A percentile compares a stretch with the other conserved stretches of the same genome.
phyloP scores from a whole-genome alignment of 2,797 vertebrate genomes.

The Danio choprae region DNA sequence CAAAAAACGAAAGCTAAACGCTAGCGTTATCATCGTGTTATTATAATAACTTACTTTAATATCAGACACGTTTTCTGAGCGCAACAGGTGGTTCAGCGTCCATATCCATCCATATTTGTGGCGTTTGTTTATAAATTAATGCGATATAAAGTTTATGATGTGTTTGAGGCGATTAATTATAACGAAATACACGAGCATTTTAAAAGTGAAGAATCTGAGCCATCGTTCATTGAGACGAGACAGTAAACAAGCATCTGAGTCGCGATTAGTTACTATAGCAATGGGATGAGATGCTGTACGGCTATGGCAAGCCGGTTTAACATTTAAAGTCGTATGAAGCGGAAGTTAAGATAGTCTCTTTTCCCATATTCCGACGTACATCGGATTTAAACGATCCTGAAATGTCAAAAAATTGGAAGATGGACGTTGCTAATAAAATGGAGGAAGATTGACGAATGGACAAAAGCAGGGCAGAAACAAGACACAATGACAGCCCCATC shows the following conservation, averaged over 20 bases:
- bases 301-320: too few relatives aligned
- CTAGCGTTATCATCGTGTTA: neutral
- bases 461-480: too few relatives aligned
- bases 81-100: slow-evolving; percentile 21
- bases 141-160: neutral
- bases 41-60: slow-evolving; percentile 42
- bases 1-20: neutral
- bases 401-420: too few relatives aligned
- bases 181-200: neutral
- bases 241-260: slow-evolving; percentile 61
- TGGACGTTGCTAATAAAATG: too few relatives aligned
- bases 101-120: neutral
- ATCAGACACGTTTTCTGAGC: slow-evolving; percentile 14
- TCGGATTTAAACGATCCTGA: too few relatives aligned
- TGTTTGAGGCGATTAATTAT: neutral
- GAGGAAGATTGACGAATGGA: too few relatives aligned
- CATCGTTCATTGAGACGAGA: slow-evolving; percentile 52
- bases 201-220: slow-evolving; percentile 41
- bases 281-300: slow-evolving; percentile 71
- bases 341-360: too few relatives aligned
- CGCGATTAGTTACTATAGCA: slow-evolving; percentile 69
- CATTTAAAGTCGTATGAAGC: too few relatives aligned
- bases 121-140: neutral
- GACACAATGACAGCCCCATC: too few relatives aligned
- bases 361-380: too few relatives aligned